Evolutionary conservation across 2,113 vertebrate genomes (phyloP).

Genomic region (Suncus etruscus): DNA sequence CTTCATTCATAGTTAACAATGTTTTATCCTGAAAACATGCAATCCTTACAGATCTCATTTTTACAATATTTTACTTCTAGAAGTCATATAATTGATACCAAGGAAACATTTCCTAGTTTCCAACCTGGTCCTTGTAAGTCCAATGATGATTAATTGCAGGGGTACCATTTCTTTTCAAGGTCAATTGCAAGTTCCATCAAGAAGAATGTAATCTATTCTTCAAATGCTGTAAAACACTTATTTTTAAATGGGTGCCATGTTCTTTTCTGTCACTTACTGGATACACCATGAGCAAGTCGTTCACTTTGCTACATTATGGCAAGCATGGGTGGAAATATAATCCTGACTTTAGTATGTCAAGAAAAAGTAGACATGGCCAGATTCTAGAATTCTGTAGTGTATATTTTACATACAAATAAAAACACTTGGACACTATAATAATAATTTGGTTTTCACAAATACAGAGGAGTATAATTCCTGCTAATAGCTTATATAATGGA

Average conservation of each 20-base stretch:
- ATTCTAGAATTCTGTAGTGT: neutral
- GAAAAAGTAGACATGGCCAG: neutral
- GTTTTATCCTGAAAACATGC: neutral
- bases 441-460: neutral
- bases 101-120: conserved; percentile 30
- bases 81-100: conserved; percentile 39
- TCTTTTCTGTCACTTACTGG: neutral
- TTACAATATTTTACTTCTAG: conserved; percentile 11
- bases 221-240: neutral
- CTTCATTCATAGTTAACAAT: neutral
- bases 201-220: neutral
- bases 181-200: neutral
- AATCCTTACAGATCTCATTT: neutral
- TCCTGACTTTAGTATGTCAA: neutral
- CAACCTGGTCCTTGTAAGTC: neutral
- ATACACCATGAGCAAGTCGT: neutral
- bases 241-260: neutral
- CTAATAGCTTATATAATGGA: neutral
- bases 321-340: neutral
- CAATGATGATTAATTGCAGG: neutral
- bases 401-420: neutral
- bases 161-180: conserved; percentile 1
- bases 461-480: neutral
- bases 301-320: neutral
- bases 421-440: neutral